Evolutionary conservation across 2,113 vertebrate genomes (phyloP).

Genomic region (Caranx ignobilis): DNA sequence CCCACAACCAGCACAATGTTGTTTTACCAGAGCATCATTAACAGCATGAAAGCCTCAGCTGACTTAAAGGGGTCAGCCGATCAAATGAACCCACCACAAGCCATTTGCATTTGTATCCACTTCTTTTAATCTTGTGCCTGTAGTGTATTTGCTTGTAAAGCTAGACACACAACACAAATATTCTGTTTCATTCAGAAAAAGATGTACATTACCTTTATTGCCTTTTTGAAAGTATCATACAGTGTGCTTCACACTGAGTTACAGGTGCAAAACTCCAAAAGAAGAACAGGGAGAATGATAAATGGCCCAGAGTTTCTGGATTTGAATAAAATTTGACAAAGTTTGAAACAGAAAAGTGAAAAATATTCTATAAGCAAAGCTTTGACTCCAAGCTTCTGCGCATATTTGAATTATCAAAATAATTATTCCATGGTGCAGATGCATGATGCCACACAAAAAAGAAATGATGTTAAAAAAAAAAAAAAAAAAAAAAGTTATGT

Average conservation of each 20-base stretch:
- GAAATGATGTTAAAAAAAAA: not conserved
- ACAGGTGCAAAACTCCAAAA: not conserved
- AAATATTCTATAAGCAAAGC: too few relatives aligned
- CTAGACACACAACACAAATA: not conserved
- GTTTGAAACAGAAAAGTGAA: not conserved
- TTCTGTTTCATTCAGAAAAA: not conserved
- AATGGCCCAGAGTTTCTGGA: not conserved
- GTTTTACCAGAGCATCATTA: not conserved
- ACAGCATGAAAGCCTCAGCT: not conserved
- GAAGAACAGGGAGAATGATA: not conserved
- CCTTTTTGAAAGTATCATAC: too few relatives aligned
- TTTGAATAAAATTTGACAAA: too few relatives aligned
- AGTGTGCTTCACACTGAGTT: not conserved
- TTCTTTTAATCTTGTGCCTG: constrained; percentile 1
- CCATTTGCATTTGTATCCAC: not conserved
- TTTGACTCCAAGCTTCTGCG: too few relatives aligned
- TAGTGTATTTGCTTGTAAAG: not conserved
- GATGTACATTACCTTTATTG: not conserved
- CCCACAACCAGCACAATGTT: not conserved
- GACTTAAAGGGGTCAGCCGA: not conserved
- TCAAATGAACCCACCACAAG: constrained; percentile 1
- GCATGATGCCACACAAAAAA: not conserved
- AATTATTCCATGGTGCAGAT: not conserved
- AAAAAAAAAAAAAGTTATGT: not conserved
- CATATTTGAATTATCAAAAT: not conserved